Conservation (phyloP, 2,888 invertebrate species). For the Abscondita cerata region DNA sequence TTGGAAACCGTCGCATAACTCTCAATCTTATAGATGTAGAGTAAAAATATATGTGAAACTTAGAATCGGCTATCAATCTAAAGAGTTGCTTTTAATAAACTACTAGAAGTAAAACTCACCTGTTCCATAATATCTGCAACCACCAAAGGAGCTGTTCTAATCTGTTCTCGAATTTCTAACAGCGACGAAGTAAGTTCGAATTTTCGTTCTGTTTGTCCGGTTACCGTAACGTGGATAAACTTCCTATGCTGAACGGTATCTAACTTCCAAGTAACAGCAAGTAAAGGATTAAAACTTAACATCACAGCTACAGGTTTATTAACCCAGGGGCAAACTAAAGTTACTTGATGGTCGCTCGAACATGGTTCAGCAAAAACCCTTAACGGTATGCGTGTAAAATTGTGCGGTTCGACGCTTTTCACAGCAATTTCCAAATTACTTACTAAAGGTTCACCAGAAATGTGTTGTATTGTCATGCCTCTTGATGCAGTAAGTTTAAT, state of each 20-base stretch:
- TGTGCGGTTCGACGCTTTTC: slow-evolving; percentile 50
- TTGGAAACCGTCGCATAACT: no score
- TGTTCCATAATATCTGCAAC: slow-evolving; percentile 52
- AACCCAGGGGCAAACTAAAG: slow-evolving; percentile 80
- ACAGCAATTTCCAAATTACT: slow-evolving; percentile 60
- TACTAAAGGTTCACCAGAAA: slow-evolving; percentile 54
- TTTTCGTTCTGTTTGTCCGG: slow-evolving; percentile 61
- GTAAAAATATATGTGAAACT: no score
- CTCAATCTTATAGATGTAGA: no score
- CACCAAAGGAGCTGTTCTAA: slow-evolving; percentile 44
- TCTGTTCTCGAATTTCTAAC: slow-evolving; percentile 46
- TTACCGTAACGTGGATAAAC: slow-evolving; percentile 80
- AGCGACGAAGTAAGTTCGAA: slow-evolving; percentile 47
- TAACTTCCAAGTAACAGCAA: slow-evolving; percentile 80
- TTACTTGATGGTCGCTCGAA: slow-evolving; percentile 64
- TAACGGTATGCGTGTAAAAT: slow-evolving; percentile 56
- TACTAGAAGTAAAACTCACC: slow-evolving; percentile 47
- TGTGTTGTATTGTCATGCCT: slow-evolving; percentile 68
- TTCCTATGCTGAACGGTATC: slow-evolving; percentile 86
- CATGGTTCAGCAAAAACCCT: slow-evolving; percentile 77
- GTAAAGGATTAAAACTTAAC: slow-evolving; percentile 83
- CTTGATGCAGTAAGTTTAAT: slow-evolving; percentile 71
- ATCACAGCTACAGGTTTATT: slow-evolving; percentile 74
- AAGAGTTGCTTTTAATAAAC: no score
- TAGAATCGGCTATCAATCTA: no score